Base-by-base conservation (phyloP, 2,888 invertebrate genomes). In the Rotaria socialis region DNA sequence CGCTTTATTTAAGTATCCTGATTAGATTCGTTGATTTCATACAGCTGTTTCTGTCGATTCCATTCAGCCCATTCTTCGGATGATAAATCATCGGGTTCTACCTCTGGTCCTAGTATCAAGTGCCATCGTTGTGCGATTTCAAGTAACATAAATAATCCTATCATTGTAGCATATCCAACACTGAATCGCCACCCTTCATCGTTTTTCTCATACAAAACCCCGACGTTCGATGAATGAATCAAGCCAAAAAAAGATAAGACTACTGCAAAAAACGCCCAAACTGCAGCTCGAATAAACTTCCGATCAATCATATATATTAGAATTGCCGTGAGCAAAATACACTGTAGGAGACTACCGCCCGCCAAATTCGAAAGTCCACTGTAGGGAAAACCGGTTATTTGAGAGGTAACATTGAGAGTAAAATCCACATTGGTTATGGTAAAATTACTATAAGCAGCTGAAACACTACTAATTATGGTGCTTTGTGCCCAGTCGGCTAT, bases 121-220 rank as follows among this genome's bases (percentile, higher is more conserved):
- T 19, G 2, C 8, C 19, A 7, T 16, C 75, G 75, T 75, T 75
- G 75, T 43, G 22, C 35, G 1, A 75, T 19, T 75, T 75, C 75
- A 43, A 43, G 10, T 16, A 43, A 8, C 3, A 41, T 43, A 43
- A 75, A 75, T 5, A 75, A 2, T 19, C 24, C 2, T 2, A 19
- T 19, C 35, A 75, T 11, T 2, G n/a, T 75, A 4, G 41, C 16
- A 75, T 75, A 75, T 0, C 16, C 75, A 22, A 75, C 75, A 19
- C n/a, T 75, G 43, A 75, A 75, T 75, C 19, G 35, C 75, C 75
- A 75, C 22, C 75, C 75, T n/a, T 75, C 35, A 75, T 75, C 75
- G 4, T 2, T 75, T 43, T 35, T 75, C 6, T 24, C 7, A 75
- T 75, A 75, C 41, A 75, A 35, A 22, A 75, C 14, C 1, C 75